Percentiles rank a stretch among this genome's conserved stretches.
These are phyloP conservation scores for Cotesia typhae DNA, from an alignment of 1,140 invertebrate genomes.

Conservation along the genomic window DNA sequence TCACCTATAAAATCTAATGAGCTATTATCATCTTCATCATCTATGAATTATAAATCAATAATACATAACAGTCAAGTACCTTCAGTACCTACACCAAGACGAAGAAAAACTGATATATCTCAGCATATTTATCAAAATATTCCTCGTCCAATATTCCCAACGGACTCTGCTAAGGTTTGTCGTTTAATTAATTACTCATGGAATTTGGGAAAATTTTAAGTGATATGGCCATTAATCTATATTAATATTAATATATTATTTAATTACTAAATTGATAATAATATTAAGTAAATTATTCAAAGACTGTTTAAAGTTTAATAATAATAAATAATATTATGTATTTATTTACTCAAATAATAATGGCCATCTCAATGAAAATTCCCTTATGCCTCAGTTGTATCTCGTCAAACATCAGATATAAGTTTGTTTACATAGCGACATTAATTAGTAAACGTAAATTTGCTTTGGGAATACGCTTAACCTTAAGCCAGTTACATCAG, in stretches of 20 bases:
- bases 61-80: conserved; percentile 39
- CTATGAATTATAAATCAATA: not conserved
- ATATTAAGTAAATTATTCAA: not conserved
- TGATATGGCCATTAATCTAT: too few relatives aligned
- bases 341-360: not conserved
- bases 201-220: conserved; percentile 19
- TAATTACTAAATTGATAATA: not conserved
- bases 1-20: conserved; percentile 30
- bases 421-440: conserved; percentile 7
- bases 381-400: not conserved
- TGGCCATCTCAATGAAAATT: conserved; percentile 12
- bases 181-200: conserved; percentile 48
- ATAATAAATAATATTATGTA: not conserved
- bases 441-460: conserved; percentile 15
- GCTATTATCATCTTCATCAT: not conserved
- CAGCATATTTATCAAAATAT: conserved; percentile 69
- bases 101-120: conserved; percentile 54
- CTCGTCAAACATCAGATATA: conserved; percentile 8
- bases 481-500: not conserved
- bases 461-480: conserved; percentile 5
- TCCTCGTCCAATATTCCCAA: conserved; percentile 63
- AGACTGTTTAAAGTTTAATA: not conserved
- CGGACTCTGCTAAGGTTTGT: conserved; percentile 57
- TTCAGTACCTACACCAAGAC: conserved; percentile 62
- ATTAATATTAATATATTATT: too few relatives aligned